These are phyloP conservation scores for Volucella inflata DNA, from an alignment of 2,888 invertebrate genomes.

Conservation along the genomic window DNA sequence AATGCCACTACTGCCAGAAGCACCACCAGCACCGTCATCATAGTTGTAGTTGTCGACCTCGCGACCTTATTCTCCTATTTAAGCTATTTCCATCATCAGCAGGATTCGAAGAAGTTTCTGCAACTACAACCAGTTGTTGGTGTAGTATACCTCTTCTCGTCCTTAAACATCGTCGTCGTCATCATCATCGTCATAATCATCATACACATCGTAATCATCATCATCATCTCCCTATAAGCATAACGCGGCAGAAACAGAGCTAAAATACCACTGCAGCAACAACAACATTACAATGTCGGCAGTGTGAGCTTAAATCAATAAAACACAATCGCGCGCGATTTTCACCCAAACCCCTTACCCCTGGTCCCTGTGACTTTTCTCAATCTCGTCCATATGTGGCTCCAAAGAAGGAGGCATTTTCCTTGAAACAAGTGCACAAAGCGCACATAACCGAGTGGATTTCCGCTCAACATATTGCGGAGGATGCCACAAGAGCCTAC, in stretches of 20 bases:
- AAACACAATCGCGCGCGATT: constrained; percentile 75
- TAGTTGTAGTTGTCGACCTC: constrained; percentile 45
- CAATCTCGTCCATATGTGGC: constrained; percentile 48
- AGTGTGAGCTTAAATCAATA: constrained; percentile 72
- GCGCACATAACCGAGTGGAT: constrained; percentile 73
- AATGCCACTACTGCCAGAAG: constrained; percentile 15
- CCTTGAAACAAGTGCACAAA: constrained; percentile 73
- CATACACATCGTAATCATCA: not conserved
- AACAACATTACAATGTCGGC: constrained; percentile 46
- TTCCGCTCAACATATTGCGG: constrained; percentile 74
- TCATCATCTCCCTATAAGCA: constrained; percentile 1
- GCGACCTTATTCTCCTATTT: constrained; percentile 73
- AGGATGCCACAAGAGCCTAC: constrained; percentile 74
- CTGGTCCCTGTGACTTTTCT: constrained; percentile 42
- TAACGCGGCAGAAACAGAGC: too few species aligned
- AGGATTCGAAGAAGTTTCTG: constrained; percentile 72
- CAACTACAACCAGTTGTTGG: constrained; percentile 49
- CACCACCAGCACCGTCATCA: constrained; percentile 1
- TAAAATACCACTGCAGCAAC: constrained; percentile 4
- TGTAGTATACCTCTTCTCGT: constrained; percentile 20
- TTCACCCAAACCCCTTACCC: constrained; percentile 29
- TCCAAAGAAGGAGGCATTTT: constrained; percentile 54
- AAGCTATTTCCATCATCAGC: constrained; percentile 72
- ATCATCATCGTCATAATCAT: not conserved
- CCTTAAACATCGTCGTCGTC: constrained; percentile 49